phyloP scores from a whole-genome alignment of 2,797 vertebrate species.

The Sebastes goodei region DNA sequence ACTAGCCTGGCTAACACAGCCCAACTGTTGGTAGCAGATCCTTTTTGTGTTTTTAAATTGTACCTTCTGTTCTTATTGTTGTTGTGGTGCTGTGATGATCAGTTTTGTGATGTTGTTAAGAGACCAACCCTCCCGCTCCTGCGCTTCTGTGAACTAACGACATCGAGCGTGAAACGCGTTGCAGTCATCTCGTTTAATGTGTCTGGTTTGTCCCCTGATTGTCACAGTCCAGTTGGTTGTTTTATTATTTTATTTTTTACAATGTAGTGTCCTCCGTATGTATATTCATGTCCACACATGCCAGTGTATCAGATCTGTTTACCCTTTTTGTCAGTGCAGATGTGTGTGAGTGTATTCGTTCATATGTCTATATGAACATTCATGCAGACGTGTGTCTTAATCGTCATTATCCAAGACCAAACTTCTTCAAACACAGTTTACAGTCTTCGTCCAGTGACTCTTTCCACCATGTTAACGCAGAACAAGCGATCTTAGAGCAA shows the following conservation, averaged over 20 bases:
- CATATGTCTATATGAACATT: slow-evolving; percentile 6
- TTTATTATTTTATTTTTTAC: not conserved
- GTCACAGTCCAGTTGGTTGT: slow-evolving; percentile 17
- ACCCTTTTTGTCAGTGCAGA: slow-evolving; percentile 13
- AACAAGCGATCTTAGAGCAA: slow-evolving; percentile 37
- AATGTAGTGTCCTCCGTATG: slow-evolving; percentile 17
- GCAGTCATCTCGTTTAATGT: slow-evolving; percentile 13
- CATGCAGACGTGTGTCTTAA: slow-evolving; percentile 11
- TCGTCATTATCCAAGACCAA: slow-evolving; percentile 39
- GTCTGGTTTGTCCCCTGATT: slow-evolving; percentile 16
- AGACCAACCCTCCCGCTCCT: not conserved
- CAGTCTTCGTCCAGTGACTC: slow-evolving; percentile 53
- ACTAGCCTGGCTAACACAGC: slow-evolving; percentile 39
- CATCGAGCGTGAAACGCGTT: slow-evolving; percentile 6
- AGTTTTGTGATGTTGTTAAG: slow-evolving; percentile 46
- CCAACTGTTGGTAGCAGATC: slow-evolving; percentile 56
- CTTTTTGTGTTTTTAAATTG: slow-evolving; percentile 24
- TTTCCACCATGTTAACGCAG: slow-evolving; percentile 25
- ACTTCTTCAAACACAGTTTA: slow-evolving; percentile 56
- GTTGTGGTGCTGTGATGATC: slow-evolving; percentile 50
- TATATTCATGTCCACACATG: slow-evolving; percentile 30
- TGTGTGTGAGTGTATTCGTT: slow-evolving; percentile 13
- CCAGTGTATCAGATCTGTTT: slow-evolving; percentile 34
- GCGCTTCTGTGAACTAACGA: slow-evolving; percentile 52
- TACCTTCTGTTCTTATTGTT: slow-evolving; percentile 19